Base-by-base conservation (phyloP, 2,113 vertebrate genomes). In the Pomatorhinus ruficollis region DNA sequence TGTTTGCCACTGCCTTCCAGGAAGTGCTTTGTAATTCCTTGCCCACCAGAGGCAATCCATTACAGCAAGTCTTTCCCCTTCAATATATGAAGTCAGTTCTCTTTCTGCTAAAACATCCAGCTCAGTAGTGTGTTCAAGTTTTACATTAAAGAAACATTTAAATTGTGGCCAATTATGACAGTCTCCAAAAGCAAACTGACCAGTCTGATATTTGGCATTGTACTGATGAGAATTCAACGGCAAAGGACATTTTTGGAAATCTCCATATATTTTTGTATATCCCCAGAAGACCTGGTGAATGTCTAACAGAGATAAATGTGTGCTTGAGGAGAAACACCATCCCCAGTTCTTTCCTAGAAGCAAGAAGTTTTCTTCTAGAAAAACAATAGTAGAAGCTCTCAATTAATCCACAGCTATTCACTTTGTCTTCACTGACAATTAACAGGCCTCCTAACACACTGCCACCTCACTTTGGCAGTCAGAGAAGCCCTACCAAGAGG, bases 401-500 rank as follows among this genome's bases (percentile, higher is more conserved):
- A 90, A 35, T 95, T 92, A 96, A 90, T 88, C 86, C 81, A 45
- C 61, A 91, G 81, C 86, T 92, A 95, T 94, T 97, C 87, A 75
- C 72, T 94, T 88, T 76, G 63, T 94, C 83, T 95, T 96, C 70
- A 54, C 27, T 94, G 93, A 91, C 93, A 96, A 90, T 95, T 90
- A 96, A 20, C 90, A 95, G 85, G 31, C 87, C 69, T 87, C 85
- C 66, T 77, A 87, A 94, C 0, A 3, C 42, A 44, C 54, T 45
- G 59, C 91, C 11, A 18, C 85, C 91, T 91, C 78, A 33, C 79
- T 95, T 93, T 71, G 92, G 88, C 81, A 91, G 63, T 47, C 3
- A 6, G 91, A 92, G 74, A 25, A 59, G 61, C 39, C n/a, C 81
- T 92, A 91, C 88, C 86, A 94, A 96, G 88, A 2, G 20, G 76